These are phyloP conservation scores for Bedellia somnulentella DNA, from an alignment of 2,888 invertebrate genomes.

Conservation along the genomic window DNA sequence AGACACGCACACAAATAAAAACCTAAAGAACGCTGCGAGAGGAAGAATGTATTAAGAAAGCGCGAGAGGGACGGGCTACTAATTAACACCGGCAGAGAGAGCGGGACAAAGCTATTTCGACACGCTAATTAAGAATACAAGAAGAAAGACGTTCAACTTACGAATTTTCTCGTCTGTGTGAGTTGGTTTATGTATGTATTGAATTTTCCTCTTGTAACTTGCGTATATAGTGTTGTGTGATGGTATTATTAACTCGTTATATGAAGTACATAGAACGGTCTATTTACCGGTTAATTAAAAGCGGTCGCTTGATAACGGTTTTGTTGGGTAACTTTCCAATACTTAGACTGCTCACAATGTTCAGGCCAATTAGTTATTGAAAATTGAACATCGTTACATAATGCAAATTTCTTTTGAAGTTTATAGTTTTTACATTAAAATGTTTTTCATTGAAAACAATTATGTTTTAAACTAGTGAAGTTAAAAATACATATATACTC, in stretches of 20 bases:
- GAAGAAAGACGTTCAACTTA: constrained; percentile 66
- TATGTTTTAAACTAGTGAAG: too few species aligned
- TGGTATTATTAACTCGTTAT: constrained; percentile 53
- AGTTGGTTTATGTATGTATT: constrained; percentile 21
- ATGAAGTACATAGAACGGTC: constrained; percentile 49
- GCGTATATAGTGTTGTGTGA: constrained; percentile 32
- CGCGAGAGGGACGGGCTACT: constrained; percentile 52
- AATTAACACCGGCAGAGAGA: constrained; percentile 47
- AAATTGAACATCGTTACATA: too few species aligned
- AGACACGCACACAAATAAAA: constrained; percentile 61
- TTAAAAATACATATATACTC: too few species aligned
- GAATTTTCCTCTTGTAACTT: constrained; percentile 34
- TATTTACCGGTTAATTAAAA: constrained; percentile 58
- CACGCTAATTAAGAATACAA: constrained; percentile 72
- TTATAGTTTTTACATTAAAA: too few species aligned
- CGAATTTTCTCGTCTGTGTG: constrained; percentile 40
- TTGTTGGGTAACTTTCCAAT: too few species aligned
- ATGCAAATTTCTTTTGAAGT: too few species aligned
- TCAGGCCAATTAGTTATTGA: too few species aligned
- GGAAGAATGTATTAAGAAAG: constrained; percentile 64
- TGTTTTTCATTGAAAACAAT: too few species aligned
- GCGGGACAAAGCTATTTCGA: constrained; percentile 34
- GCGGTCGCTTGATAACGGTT: constrained; percentile 46
- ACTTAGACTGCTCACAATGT: too few species aligned
- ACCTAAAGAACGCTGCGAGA: constrained; percentile 59